Evolutionary conservation across 2,113 vertebrate genomes (phyloP), one percentile per base, ranked within the genome.

Genomic region (Orthochromis malagaraziensis): DNA sequence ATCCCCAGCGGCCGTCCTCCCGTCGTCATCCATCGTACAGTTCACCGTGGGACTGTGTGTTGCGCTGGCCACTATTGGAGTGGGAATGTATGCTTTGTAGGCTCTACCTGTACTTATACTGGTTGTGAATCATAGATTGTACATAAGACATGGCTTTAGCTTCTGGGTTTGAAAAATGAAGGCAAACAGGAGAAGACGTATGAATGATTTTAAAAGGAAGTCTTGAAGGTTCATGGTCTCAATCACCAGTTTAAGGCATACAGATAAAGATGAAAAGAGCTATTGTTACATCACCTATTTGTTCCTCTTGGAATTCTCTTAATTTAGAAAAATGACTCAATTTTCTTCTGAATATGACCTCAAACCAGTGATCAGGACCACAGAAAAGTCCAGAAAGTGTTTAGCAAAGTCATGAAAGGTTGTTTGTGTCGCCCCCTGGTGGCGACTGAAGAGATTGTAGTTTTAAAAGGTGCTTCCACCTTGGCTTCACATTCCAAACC

Each of bases 31-130:
- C 45, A 12, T 92, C 12, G 29, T 90, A 63, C 93, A 92, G 55
- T 40, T 96, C 81, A 88, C 95, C 2, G 24, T 95, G 83, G 95
- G 95, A 14, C 4, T 94, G 19, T 95, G 94, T 6, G 60, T 94
- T 14, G 89, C 93, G 1, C 54, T 96, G 49, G 93, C 90, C 51
- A 93, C 94, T 2, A 63, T 96, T 5, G 96, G 92, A 38, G 82
- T 95, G 73, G 95, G 93, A 80, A 38, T 96, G 1, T 95, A 95
- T 14, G 49, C 63, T 38, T 45, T 89, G 8, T 96, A 92, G 60
- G 12, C 49, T 42, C 68, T 4, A 29, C 5, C 6, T 11, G n/a
- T 4, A n/a, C 17, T n/a, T 33, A 42, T 9, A 2, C 10, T 4
- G 3, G 68, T 45, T 29, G 13, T 75, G 42, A 29, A 17, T 11